A percentile compares a stretch with the other conserved stretches of the same genome.
phyloP scores from a whole-genome alignment of 2,888 invertebrate genomes.

The Calameuta filiformis region DNA sequence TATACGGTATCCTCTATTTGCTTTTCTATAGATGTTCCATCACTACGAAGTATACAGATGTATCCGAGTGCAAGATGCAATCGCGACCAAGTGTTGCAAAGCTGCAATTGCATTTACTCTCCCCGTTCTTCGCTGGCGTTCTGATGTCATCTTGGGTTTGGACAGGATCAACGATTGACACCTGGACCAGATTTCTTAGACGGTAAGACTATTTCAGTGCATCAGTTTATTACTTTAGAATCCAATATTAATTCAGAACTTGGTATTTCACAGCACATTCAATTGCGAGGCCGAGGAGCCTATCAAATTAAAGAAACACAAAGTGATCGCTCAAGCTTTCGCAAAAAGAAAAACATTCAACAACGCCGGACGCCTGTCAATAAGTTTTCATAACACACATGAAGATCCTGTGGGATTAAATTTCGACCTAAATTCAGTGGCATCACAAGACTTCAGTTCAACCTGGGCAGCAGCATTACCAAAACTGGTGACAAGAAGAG shows the following conservation, averaged over 20 bases:
- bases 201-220: constrained; percentile 69
- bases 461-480: constrained; percentile 94
- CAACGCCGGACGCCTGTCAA: constrained; percentile 85
- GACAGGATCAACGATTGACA: constrained; percentile 85
- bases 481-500: constrained; percentile 84
- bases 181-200: constrained; percentile 87
- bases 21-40: constrained; percentile 66
- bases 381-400: constrained; percentile 86
- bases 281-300: constrained; percentile 77
- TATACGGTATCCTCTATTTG: constrained; percentile 3
- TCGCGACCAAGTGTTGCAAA: constrained; percentile 84
- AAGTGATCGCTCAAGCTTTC: constrained; percentile 91
- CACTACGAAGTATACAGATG: constrained; percentile 55
- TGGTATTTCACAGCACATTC: constrained; percentile 72
- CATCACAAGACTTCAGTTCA: constrained; percentile 87
- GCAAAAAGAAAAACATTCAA: constrained; percentile 87
- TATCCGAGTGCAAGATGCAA: constrained; percentile 74
- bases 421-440: constrained; percentile 79
- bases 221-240: constrained; percentile 14
- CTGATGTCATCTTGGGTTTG: constrained; percentile 95
- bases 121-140: constrained; percentile 86
- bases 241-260: constrained; percentile 5
- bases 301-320: constrained; percentile 84
- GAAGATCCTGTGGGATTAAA: constrained; percentile 91
- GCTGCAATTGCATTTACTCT: constrained; percentile 83